phyloP scores from a whole-genome alignment of 1,140 invertebrate genomes.

The Drosophila chauvacae region DNA sequence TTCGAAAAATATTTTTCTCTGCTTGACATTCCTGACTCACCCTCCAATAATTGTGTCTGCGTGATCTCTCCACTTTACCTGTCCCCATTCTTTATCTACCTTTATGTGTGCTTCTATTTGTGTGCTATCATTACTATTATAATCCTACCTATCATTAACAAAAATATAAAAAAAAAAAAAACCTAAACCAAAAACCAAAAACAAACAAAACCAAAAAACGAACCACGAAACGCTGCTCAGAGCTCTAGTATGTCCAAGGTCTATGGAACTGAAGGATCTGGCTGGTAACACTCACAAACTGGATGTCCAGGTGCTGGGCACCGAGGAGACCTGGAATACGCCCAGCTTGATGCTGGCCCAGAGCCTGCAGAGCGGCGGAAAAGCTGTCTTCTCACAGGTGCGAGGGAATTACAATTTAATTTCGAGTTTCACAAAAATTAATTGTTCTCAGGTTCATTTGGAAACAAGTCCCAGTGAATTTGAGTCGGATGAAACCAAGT shows the following conservation, averaged over 20 bases:
- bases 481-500: conserved; percentile 88
- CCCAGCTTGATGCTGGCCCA: conserved; percentile 91
- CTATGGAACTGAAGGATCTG: conserved; percentile 87
- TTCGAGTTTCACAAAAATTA: conserved; percentile 40
- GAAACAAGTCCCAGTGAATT: conserved; percentile 88
- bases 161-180: conserved; percentile 41
- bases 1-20: conserved; percentile 6
- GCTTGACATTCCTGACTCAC: conserved; percentile 11
- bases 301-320: conserved; percentile 90
- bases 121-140: conserved; percentile 56
- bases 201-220: conserved; percentile 50
- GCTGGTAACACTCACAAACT: conserved; percentile 89
- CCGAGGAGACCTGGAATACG: conserved; percentile 93
- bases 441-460: conserved; percentile 86
- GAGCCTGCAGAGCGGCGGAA: conserved; percentile 87
- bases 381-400: conserved; percentile 93
- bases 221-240: conserved; percentile 77
- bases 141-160: conserved; percentile 64
- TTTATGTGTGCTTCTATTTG: conserved; percentile 62
- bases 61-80: conserved; percentile 23
- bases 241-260: conserved; percentile 85
- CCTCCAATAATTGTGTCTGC: conserved; percentile 20
- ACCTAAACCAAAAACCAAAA: conserved; percentile 45
- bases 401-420: accelerated
- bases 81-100: conserved; percentile 29